Evolutionary conservation across 2,797 vertebrate genomes (phyloP).

Genomic region (Cichlasoma orientale): DNA sequence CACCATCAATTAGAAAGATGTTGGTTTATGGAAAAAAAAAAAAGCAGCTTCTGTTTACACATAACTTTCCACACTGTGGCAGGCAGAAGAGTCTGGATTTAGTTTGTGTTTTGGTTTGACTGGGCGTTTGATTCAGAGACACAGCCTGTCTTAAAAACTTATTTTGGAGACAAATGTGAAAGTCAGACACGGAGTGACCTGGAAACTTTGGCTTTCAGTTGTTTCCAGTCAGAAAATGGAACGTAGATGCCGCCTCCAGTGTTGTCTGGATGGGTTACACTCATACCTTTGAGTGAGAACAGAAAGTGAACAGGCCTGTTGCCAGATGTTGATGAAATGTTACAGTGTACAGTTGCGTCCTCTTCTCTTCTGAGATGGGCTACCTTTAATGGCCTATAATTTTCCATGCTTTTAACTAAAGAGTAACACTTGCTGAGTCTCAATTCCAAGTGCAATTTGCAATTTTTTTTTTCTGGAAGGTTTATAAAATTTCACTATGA

Average conservation of each 20-base stretch:
- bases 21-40: not conserved
- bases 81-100: not conserved
- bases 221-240: conserved; percentile 26
- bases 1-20: not conserved
- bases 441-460: not conserved
- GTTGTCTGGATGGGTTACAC: not conserved
- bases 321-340: not conserved
- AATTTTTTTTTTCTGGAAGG: not conserved
- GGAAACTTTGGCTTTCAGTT: conserved; percentile 32
- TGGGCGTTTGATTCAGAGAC: not conserved
- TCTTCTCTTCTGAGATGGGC: not conserved
- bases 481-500: not conserved
- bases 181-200: conserved; percentile 18
- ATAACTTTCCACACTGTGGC: conserved; percentile 6
- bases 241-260: conserved; percentile 2
- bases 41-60: not conserved
- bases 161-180: conserved; percentile 14
- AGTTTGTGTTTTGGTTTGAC: conserved; percentile 19
- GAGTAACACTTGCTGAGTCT: not conserved
- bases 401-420: not conserved
- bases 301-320: not conserved
- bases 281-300: not conserved
- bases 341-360: not conserved
- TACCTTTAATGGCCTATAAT: not conserved
- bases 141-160: not conserved